Conservation (phyloP, 2,888 invertebrate species). For the Pseudanteris insignis region DNA sequence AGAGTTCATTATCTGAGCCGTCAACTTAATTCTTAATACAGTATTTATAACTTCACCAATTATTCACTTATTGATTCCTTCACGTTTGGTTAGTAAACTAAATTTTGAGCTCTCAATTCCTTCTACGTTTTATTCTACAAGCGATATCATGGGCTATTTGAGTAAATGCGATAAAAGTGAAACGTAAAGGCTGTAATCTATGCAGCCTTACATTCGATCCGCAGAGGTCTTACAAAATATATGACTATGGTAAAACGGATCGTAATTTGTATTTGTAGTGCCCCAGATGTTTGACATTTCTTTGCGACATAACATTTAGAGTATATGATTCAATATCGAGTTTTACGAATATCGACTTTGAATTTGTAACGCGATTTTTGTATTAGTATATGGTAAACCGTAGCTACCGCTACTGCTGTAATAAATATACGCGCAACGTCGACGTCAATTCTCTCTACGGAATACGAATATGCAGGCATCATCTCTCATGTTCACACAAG, state of each 20-base stretch:
- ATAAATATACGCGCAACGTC: conserved; percentile 36
- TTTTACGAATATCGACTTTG: conserved; percentile 42
- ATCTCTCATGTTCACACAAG: conserved; percentile 42
- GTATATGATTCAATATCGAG: conserved; percentile 43
- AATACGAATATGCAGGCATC: conserved; percentile 36
- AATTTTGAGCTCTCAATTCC: no score
- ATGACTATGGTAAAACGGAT: conserved; percentile 14
- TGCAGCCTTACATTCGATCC: conserved; percentile 1
- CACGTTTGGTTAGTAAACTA: no score
- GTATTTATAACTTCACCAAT: not conserved
- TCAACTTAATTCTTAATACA: no score
- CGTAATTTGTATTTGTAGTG: conserved; percentile 26
- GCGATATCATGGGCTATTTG: no score
- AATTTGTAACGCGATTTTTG: conserved; percentile 39
- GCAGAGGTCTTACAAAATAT: conserved; percentile 22
- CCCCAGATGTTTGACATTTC: conserved; percentile 37
- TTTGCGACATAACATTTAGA: conserved; percentile 29
- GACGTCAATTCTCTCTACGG: conserved; percentile 30
- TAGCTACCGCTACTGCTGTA: conserved; percentile 34
- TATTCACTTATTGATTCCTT: no score
- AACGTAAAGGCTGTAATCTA: no score
- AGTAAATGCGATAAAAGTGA: no score
- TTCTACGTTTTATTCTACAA: no score
- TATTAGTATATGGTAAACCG: conserved; percentile 26
- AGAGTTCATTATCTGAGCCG: no score